A percentile compares a stretch with the other conserved stretches of the same genome.
Conservation (phyloP, 1,140 invertebrate species). For the Diachasmimorpha longicaudata region DNA sequence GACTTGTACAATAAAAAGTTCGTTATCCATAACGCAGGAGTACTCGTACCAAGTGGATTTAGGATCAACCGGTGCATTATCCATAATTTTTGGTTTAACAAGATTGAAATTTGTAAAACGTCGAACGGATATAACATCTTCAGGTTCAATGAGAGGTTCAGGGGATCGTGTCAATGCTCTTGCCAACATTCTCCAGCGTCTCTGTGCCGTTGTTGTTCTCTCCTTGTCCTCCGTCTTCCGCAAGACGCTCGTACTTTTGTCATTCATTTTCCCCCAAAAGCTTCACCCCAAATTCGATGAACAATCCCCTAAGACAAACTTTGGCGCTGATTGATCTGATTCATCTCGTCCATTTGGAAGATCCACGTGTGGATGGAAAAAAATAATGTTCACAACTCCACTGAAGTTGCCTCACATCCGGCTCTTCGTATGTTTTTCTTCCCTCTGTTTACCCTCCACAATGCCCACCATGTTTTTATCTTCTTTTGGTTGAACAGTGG, state of each 20-base stretch:
- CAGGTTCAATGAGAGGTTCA: conserved; percentile 53
- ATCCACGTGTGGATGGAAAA: background rate
- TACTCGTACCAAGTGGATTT: conserved; percentile 63
- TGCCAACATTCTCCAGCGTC: conserved; percentile 74
- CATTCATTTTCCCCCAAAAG: conserved; percentile 6
- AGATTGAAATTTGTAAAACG: conserved; percentile 67
- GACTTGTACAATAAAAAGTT: conserved; percentile 63
- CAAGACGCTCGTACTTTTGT: background rate
- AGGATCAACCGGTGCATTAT: conserved; percentile 39
- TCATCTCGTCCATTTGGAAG: no score
- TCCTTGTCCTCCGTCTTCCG: conserved; percentile 16
- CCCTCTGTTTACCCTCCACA: background rate
- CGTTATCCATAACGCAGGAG: conserved; percentile 55
- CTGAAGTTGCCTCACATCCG: background rate
- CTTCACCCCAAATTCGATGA: background rate
- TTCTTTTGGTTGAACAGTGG: background rate
- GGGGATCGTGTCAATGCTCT: conserved; percentile 66
- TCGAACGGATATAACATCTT: conserved; percentile 64
- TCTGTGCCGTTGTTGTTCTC: conserved; percentile 61
- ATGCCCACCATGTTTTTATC: background rate
- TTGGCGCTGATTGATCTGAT: background rate
- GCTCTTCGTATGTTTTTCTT: background rate
- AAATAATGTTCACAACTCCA: background rate
- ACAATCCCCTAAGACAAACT: no score
- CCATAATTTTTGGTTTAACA: conserved; percentile 49